These are phyloP conservation scores for human (Homo sapiens) DNA, from an alignment of 2,113 vertebrate genomes.

Conservation along the genomic window DNA sequence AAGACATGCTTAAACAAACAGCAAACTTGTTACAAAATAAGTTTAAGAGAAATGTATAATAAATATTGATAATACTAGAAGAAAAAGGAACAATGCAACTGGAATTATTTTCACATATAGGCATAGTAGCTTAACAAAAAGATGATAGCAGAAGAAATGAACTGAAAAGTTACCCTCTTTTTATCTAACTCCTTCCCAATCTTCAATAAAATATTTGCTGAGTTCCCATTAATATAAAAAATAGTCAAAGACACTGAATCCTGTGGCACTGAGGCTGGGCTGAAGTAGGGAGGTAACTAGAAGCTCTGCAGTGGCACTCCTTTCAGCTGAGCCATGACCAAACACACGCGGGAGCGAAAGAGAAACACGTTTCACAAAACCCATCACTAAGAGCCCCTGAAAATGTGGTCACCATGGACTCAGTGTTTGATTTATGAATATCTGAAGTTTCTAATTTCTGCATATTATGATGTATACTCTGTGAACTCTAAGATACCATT, in stretches of 20 bases:
- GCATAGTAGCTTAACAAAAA: conserved; percentile 22
- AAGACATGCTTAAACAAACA: not conserved
- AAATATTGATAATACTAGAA: not conserved
- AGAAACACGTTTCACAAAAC: not conserved
- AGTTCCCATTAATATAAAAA: not conserved
- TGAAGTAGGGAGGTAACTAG: not conserved
- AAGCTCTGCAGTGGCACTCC: not conserved
- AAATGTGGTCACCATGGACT: not conserved
- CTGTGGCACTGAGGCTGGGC: not conserved
- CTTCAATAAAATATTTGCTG: not conserved
- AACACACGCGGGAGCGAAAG: not conserved
- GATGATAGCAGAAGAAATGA: not conserved
- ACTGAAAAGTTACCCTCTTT: not conserved
- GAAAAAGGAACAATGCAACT: not conserved
- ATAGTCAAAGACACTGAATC: not conserved
- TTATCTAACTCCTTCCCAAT: conserved; percentile 8
- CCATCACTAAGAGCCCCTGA: not conserved
- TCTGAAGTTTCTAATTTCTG: conserved; percentile 17
- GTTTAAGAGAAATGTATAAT: not conserved
- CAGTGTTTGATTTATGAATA: conserved; percentile 6
- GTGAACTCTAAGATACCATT: not conserved
- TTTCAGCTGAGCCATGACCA: not conserved
- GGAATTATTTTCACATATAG: not conserved
- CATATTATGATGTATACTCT: not conserved
- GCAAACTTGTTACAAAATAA: conserved; percentile 9